These are phyloP conservation scores for Pteria penguin DNA, from an alignment of 2,888 invertebrate species.

Conservation along the genomic window DNA sequence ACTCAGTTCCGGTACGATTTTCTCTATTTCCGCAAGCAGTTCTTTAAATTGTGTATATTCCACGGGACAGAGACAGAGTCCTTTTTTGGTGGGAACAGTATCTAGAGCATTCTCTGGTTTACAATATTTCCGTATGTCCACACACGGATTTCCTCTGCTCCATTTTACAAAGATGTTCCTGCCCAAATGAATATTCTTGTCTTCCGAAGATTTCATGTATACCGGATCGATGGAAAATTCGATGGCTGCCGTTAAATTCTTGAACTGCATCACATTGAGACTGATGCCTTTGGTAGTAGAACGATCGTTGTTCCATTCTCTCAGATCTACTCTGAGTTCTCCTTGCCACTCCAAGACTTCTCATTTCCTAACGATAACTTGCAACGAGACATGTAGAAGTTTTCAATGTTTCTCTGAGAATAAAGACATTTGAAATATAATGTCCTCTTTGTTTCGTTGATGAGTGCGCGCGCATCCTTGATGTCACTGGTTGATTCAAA, in stretches of 20 bases:
- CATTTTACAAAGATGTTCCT: constrained; percentile 26
- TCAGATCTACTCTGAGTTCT: constrained; percentile 29
- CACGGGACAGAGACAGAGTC: not conserved
- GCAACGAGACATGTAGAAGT: too few relatives aligned
- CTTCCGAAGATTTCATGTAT: not conserved
- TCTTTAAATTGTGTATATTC: not conserved
- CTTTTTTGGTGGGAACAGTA: not conserved
- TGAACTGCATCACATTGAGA: constrained; percentile 33
- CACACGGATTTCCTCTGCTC: constrained; percentile 1
- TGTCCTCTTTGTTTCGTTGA: too few relatives aligned
- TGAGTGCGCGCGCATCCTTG: too few relatives aligned
- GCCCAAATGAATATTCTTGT: constrained; percentile 1
- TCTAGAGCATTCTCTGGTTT: constrained; percentile 26
- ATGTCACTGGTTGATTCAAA: too few relatives aligned
- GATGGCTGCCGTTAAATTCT: constrained; percentile 22
- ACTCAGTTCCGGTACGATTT: not conserved
- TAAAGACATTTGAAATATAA: too few relatives aligned
- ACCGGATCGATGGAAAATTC: constrained; percentile 23
- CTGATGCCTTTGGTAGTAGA: constrained; percentile 42
- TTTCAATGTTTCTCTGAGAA: too few relatives aligned
- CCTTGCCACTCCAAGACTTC: constrained; percentile 29
- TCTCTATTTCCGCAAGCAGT: not conserved
- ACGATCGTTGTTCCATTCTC: constrained; percentile 31
- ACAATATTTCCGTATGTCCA: constrained; percentile 42
- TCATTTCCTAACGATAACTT: constrained; percentile 26